Evolutionary conservation across 1,140 invertebrate species (phyloP).

Genomic region (Aphaenogaster floridana): DNA sequence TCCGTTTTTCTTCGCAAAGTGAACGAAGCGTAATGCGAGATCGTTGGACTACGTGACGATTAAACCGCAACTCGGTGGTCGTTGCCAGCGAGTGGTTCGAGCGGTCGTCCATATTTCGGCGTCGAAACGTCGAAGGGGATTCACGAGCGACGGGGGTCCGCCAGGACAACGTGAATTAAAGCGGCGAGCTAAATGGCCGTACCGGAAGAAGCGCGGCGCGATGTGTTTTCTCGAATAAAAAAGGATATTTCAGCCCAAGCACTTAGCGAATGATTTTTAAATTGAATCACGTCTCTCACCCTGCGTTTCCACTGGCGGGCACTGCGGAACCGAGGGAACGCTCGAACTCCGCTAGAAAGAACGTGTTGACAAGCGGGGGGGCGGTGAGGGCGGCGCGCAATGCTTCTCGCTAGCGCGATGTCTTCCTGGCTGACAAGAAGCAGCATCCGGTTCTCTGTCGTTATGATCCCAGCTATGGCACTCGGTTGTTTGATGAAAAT

Average conservation of each 20-base stretch:
- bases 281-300: slow-evolving; percentile 78
- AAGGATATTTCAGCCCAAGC: slow-evolving; percentile 68
- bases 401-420: slow-evolving; percentile 51
- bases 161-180: slow-evolving; percentile 72
- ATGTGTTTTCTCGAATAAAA: slow-evolving; percentile 68
- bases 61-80: slow-evolving; percentile 60
- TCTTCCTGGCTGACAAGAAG: slow-evolving; percentile 65
- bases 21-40: slow-evolving; percentile 38
- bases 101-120: slow-evolving; percentile 68
- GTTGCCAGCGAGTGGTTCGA: slow-evolving; percentile 64
- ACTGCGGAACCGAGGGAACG: slow-evolving; percentile 46
- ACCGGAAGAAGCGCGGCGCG: slow-evolving; percentile 53
- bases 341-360: slow-evolving; percentile 59
- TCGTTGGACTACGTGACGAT: slow-evolving; percentile 64
- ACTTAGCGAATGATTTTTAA: slow-evolving; percentile 84
- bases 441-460: slow-evolving; percentile 48
- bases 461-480: slow-evolving; percentile 45
- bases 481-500: slow-evolving; percentile 66
- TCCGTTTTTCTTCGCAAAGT: slow-evolving; percentile 27
- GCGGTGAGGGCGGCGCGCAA: slow-evolving; percentile 25
- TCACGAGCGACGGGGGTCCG: slow-evolving; percentile 58
- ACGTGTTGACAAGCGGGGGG: slow-evolving; percentile 75
- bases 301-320: slow-evolving; percentile 44
- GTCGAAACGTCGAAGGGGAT: slow-evolving; percentile 75
- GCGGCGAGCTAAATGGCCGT: slow-evolving; percentile 68